A percentile compares a stretch with the other conserved stretches of the same genome.
phyloP scores from a whole-genome alignment of 2,797 vertebrate genomes.

The Myripristis murdjan region DNA sequence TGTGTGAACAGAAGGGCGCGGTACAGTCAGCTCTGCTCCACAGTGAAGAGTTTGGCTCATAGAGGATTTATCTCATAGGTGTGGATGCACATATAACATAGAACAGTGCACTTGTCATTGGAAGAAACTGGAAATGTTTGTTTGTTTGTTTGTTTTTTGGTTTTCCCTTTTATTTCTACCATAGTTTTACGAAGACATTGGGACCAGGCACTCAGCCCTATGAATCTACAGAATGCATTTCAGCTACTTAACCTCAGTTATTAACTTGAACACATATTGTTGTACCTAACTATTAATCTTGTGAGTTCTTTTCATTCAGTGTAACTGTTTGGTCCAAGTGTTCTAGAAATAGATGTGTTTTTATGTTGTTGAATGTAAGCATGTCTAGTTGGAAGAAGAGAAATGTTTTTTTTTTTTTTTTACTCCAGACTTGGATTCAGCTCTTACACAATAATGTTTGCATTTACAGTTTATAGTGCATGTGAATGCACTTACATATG shows the following conservation, averaged over 20 bases:
- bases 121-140: constrained; percentile 59
- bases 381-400: constrained; percentile 32
- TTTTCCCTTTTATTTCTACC: background rate
- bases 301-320: background rate
- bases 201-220: constrained; percentile 10
- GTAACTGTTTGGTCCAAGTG: background rate
- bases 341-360: constrained; percentile 10
- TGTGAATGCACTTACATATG: constrained; percentile 26
- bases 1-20: constrained; percentile 8
- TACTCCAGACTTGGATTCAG: constrained; percentile 8
- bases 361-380: constrained; percentile 29
- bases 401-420: background rate
- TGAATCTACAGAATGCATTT: constrained; percentile 37
- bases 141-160: background rate
- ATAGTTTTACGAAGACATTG: constrained; percentile 23
- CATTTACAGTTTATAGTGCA: background rate
- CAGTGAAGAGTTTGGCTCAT: background rate
- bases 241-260: constrained; percentile 35
- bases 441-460: constrained; percentile 10
- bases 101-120: constrained; percentile 42
- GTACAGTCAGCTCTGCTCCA: too few species aligned
- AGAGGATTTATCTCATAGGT: constrained; percentile 13
- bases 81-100: constrained; percentile 3
- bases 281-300: constrained; percentile 10
- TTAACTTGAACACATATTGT: constrained; percentile 25